Base-by-base conservation (phyloP, 2,888 invertebrate genomes). In the Eupithecia inturbata region DNA sequence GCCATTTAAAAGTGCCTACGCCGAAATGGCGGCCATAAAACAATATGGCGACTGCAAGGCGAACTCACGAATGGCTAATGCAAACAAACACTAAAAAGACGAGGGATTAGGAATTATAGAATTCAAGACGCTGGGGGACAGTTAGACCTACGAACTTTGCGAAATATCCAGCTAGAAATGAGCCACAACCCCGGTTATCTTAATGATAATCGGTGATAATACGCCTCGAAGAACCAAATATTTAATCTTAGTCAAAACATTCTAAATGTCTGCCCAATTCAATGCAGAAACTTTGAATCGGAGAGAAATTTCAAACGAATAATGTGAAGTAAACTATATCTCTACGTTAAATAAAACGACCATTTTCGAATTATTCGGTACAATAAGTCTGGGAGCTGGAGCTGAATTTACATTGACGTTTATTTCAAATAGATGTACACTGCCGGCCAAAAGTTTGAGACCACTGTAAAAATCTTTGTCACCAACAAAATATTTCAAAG, bases 21-120 rank as follows among this genome's bases (percentile, higher is more conserved):
- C 39, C 45, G 66, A 57, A 72, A 72, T 72, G 75, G 73, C 68
- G 60, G 28, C 49, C 26, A 57, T 77, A 72, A 74, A 75, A 75
- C 75, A 76, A 72, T n/a, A 75, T 74, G 72, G 77, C 41, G 70
- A 66, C 71, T 67, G 70, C 36, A 26, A 63, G 33, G 19, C 49
- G 33, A 66, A 45, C 36, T 73, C 71, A 57, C 66, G n/a, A 74
- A 68, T 66, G 53, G 68, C 60, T 71, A 69, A 69, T 64, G 49
- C 14, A 57, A 57, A 57, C 14, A 57, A 57, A 57, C 5, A 57
- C 60, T 26, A 14, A 12, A 57, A 3, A 57, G 26, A 26, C 57
- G 57, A 26, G 57, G 26, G 12, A 4, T 26, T 12, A 12, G 14
- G 26, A 14, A 14, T 57, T 12, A 57, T 26, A 26, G 26, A 26